phyloP scores from a whole-genome alignment of 2,113 vertebrate genomes.

The Mustela nigripes region DNA sequence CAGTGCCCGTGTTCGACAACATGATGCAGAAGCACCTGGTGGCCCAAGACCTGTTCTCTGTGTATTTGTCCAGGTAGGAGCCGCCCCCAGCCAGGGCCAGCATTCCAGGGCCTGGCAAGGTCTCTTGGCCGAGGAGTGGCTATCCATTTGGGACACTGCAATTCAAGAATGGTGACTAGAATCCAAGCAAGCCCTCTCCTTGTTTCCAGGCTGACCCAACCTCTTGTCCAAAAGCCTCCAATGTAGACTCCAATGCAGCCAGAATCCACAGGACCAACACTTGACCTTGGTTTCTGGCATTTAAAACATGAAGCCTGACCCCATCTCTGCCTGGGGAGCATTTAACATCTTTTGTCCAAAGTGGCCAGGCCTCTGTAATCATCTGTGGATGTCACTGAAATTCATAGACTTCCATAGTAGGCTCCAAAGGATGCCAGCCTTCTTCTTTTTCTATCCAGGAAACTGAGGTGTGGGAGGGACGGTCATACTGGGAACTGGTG shows the following conservation, averaged over 20 bases:
- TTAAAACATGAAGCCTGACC: background rate
- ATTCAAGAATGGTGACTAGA: background rate
- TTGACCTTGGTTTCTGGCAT: background rate
- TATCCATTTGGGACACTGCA: background rate
- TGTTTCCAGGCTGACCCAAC: background rate
- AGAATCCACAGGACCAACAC: background rate
- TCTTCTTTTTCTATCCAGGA: background rate
- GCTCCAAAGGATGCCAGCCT: background rate
- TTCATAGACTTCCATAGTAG: background rate
- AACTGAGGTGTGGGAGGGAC: background rate
- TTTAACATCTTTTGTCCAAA: background rate
- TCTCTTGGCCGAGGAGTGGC: fast-evolving
- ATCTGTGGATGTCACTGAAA: background rate
- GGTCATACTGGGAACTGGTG: background rate
- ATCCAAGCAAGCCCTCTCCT: background rate
- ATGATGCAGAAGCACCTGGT: conserved; percentile 82
- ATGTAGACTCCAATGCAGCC: fast-evolving
- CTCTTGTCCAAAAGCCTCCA: background rate
- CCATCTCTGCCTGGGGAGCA: background rate
- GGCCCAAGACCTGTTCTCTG: conserved; percentile 82
- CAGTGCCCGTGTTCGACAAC: conserved; percentile 84
- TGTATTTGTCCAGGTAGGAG: conserved; percentile 85
- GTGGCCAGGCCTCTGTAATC: background rate
- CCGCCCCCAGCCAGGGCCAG: fast-evolving
- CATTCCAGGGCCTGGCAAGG: background rate